phyloP scores from a whole-genome alignment of 2,888 invertebrate species.

The Smittia sp. region DNA sequence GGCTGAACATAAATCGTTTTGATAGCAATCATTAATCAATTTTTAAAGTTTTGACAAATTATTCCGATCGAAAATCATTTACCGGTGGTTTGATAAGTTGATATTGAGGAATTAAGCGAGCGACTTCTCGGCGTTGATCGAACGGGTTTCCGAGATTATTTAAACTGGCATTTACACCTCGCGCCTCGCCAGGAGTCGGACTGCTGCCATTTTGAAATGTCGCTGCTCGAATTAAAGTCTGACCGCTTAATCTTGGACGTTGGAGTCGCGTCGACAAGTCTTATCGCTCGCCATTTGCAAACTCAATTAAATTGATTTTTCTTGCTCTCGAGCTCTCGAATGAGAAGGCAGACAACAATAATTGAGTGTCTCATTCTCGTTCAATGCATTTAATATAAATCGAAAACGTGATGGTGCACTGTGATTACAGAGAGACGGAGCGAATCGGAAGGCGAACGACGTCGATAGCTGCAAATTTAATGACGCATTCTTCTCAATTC shows the following conservation, averaged over 20 bases:
- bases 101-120: neutral
- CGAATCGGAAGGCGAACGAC: neutral
- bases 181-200: neutral
- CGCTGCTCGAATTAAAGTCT: neutral
- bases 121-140: neutral
- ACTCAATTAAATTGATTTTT: neutral
- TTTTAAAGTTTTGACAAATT: constrained; percentile 37
- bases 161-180: neutral
- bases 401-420: neutral
- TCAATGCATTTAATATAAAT: constrained; percentile 8
- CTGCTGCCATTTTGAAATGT: constrained; percentile 9
- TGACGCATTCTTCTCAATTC: neutral
- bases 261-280: neutral
- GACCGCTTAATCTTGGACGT: neutral
- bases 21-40: constrained; percentile 35
- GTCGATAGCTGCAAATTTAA: neutral
- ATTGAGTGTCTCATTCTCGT: neutral
- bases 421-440: neutral
- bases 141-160: neutral
- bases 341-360: neutral
- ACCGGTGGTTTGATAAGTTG: neutral
- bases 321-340: neutral
- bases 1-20: constrained; percentile 32
- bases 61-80: constrained; percentile 18
- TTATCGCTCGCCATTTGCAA: constrained; percentile 8